Base-by-base conservation (phyloP, 2,797 vertebrate genomes). In the Phataginus tetradactyla region DNA sequence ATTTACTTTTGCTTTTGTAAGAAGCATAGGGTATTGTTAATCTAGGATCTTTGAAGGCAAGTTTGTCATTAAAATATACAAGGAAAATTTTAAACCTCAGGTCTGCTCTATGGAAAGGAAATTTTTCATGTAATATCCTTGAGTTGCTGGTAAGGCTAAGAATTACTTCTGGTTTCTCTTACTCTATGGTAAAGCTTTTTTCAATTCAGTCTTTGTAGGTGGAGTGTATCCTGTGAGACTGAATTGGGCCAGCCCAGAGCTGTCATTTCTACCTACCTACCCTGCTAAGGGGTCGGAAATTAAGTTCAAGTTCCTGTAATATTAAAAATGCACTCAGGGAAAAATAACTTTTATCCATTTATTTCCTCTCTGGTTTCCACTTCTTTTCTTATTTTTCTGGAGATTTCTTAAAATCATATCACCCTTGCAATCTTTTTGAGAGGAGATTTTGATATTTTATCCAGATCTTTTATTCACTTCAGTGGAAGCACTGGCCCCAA, bases 321-420 rank as follows among this genome's bases (percentile, higher is more conserved):
- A 57, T 0, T 29, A 11, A 55, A 49, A 64, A 83, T 37, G 2
- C 2, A 72, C 32, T 81, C 20, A 71, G 5, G 12, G 4, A 7
- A 90, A 25, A 91, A 69, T 34, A 74, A 27, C 51, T 49, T 83
- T 85, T 84, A 8, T 51, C 17, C 2, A 27, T 64, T 90, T 86
- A 39, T 20, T 79, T 72, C 25, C 25, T 53, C 15, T 64, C 27
- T 57, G 7, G 25, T 7, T 87, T 90, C 20, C 61, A 81, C 25
- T 39, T 57, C 37, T 42, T 21, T 23, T 51, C n/a, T 64, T 55
- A 37, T 80, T 94, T 86, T 90, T 92, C n/a, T 84, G 15, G 27
- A 45, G 21, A 75, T 84, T 83, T 92, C 55, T 68, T 69, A 69
- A 17, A 27, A 10, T 87, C 20, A 42, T 51, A 18, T 29, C 10